A percentile compares a stretch with the other conserved stretches of the same genome.
Evolutionary conservation across 2,797 vertebrate genomes (phyloP).

Genomic region (Sebastes iracundus): DNA sequence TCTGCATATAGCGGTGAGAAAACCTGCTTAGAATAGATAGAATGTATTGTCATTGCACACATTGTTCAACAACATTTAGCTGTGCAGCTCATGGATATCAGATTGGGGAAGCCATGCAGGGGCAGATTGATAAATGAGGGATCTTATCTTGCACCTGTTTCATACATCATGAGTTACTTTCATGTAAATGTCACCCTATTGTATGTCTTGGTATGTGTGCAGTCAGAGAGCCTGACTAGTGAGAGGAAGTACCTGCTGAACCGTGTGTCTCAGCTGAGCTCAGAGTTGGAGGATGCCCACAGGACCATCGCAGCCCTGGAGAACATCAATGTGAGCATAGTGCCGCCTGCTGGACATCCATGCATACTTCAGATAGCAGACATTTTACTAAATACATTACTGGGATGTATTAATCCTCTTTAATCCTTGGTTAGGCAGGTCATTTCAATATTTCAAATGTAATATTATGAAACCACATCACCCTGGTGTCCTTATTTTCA

Average conservation of each 20-base stretch:
- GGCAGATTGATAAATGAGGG: background rate
- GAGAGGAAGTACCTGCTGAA: constrained; percentile 78
- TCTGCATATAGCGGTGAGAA: constrained; percentile 78
- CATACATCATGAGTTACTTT: background rate
- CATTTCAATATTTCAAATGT: background rate
- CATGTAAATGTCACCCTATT: background rate
- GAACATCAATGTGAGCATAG: constrained; percentile 81
- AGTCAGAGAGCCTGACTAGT: constrained; percentile 77
- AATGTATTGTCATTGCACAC: no score
- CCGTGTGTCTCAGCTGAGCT: constrained; percentile 74
- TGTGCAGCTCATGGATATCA: background rate
- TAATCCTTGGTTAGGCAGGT: background rate
- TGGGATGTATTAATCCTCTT: background rate
- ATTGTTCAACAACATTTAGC: no score
- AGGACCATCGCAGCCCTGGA: constrained; percentile 78
- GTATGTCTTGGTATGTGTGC: background rate
- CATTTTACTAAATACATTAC: background rate
- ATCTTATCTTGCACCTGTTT: background rate
- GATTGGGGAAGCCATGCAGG: background rate
- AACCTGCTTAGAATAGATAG: background rate
- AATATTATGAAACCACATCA: background rate
- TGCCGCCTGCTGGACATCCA: constrained; percentile 59
- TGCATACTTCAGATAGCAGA: background rate
- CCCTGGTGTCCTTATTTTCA: background rate
- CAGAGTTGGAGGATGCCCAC: constrained; percentile 77